Evolutionary conservation across 2,888 invertebrate genomes (phyloP).

Genomic region (Chaitophorus viminalis): DNA sequence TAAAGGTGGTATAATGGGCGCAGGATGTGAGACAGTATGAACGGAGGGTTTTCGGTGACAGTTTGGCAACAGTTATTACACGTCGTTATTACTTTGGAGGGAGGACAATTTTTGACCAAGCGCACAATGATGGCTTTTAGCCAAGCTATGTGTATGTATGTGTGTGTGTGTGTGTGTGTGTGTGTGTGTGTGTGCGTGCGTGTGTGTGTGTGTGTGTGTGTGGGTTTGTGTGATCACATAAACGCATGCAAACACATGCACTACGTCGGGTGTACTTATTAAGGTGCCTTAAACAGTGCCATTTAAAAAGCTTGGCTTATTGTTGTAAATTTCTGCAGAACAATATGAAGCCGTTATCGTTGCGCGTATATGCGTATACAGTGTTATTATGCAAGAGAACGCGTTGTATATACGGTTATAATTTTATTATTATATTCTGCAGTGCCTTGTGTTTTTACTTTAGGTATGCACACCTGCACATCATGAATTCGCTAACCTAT

Average conservation of each 20-base stretch:
- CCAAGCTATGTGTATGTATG: not conserved
- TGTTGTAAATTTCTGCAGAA: slow-evolving; percentile 4
- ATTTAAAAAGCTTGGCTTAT: slow-evolving; percentile 38
- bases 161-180: not conserved
- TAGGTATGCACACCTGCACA: no score
- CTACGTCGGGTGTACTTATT: not conserved
- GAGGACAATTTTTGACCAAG: slow-evolving; percentile 45
- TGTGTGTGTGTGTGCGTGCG: no score
- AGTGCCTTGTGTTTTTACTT: no score
- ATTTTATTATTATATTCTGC: no score
- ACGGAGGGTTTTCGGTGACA: slow-evolving; percentile 29
- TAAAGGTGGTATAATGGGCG: slow-evolving; percentile 4
- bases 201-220: not conserved
- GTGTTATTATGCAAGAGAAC: not conserved
- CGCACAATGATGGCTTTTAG: not conserved
- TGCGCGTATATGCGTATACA: not conserved
- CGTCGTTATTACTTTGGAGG: slow-evolving; percentile 31
- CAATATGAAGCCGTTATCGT: not conserved
- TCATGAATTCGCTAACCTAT: no score
- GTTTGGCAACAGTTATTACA: slow-evolving; percentile 50
- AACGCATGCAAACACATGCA: no score
- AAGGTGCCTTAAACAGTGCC: not conserved
- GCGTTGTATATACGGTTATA: no score
- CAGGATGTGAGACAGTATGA: not conserved
- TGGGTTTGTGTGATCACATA: not conserved